Evolutionary conservation across 1,140 invertebrate genomes (phyloP), one percentile per base, ranked within the genome.

Genomic region (Listronotus bonariensis): DNA sequence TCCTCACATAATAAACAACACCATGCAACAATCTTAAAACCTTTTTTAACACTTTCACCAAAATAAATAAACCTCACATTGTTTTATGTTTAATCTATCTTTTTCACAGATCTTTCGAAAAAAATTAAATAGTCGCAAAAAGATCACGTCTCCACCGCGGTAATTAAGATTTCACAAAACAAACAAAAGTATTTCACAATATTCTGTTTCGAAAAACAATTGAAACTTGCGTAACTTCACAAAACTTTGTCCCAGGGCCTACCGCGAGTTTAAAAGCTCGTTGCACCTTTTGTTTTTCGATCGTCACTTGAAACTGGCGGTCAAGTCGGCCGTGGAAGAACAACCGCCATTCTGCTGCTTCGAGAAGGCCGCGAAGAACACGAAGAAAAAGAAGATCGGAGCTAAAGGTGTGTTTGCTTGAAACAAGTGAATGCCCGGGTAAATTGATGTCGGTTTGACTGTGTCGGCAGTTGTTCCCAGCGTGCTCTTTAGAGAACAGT

Each of bases 211-310:
- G 7, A 15, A 14, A 14, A 15, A 40, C 26, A 38, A 54, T 18
- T 14, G n/a, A 55, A 20, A 34, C 46, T 58, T 58, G 55, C 55
- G 55, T 58, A 58, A 58, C 43, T 48, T 58, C 31, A 58, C 20
- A 42, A 60, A 38, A 48, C 43, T 15, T 46, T 48, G 55, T 60
- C 10, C 48, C 17, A 51, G 34, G 34, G 57, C 57, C 57, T 60
- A 60, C 48, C 57, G 57, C 15, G 32, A 46, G 36, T 58, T 46
- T 12, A 45, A 45, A 12, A 53, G 51, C 55, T 41, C 41, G 41
- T 56, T 48, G 43, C 57, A 60, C 57, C 57, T 60, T 60, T 60
- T 60, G 57, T 60, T 60, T 51, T 51, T 60, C 57, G 55, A 57
- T 34, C 46, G 45, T 41, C 14, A 36, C n/a, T 36, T 46, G 46